Conservation (phyloP, 2,888 invertebrate species). For the Gastrophysa polygoni region DNA sequence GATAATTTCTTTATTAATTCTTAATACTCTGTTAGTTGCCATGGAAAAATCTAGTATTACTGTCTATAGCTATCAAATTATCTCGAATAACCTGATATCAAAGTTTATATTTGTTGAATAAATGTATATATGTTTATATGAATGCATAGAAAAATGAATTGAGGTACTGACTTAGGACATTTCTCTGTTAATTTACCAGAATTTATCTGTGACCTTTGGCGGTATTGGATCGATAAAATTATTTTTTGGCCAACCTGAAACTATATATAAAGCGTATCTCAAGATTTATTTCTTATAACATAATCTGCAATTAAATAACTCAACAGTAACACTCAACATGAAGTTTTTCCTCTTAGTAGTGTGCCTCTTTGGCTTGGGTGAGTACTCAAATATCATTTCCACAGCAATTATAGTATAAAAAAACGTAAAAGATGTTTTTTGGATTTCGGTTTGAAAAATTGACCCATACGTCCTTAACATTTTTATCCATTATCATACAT, state of each 20-base stretch:
- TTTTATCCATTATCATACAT: too few species aligned
- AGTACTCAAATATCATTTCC: not conserved
- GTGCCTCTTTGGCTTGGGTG: constrained; percentile 11
- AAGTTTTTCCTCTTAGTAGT: constrained; percentile 13
- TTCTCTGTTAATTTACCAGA: not conserved
- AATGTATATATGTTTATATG: too few species aligned
- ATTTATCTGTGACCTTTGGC: not conserved
- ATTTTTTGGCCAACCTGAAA: not conserved
- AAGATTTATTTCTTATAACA: not conserved
- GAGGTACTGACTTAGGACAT: not conserved
- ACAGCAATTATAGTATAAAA: not conserved
- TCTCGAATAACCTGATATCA: too few species aligned
- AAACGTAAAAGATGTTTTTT: not conserved
- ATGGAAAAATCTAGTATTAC: too few species aligned
- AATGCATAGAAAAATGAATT: not conserved
- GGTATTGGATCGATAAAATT: not conserved
- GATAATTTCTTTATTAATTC: too few species aligned
- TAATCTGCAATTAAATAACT: not conserved
- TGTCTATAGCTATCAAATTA: too few species aligned
- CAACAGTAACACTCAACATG: constrained; percentile 2
- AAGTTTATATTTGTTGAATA: too few species aligned
- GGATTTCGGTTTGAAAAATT: not conserved
- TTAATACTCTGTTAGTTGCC: too few species aligned
- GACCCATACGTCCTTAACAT: too few species aligned
- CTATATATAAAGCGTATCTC: too few species aligned